Evolutionary conservation across 1,140 invertebrate genomes (phyloP), one percentile per base, ranked within the genome.

Genomic region (Calliopsis andreniformis): DNA sequence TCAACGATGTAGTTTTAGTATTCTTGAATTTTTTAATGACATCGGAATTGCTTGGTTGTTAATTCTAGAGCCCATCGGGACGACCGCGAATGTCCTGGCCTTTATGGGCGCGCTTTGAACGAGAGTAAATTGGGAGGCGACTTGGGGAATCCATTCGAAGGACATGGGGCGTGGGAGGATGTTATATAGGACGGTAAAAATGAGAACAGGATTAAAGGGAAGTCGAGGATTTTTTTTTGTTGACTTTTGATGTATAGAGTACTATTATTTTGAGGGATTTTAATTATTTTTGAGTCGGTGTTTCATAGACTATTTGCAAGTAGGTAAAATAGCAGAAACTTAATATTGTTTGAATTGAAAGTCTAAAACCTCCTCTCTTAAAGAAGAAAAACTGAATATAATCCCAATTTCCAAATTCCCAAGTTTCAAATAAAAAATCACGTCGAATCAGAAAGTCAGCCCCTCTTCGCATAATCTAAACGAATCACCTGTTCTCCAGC

Each of bases 11-110:
- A 20, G 20, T 28, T 72, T 32, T 39, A 5, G n/a, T 25, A 28
- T 42, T 64, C 70, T 42, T 53, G 59, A 53, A 72, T 72, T 64
- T 39, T 72, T 72, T 64, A 72, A 72, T 32, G 70, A 39, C 35
- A 16, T 14, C n/a, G 30, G 47, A 39, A 42, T 53, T 30, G 23
- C 59, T 32, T 25, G 18, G 45, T 32, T 72, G 32, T 72, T 72
- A 63, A 64, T 72, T 64, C 43, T 25, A n/a, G 14, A 3, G 18
- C 51, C 20, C 7, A n/a, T n/a, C 30, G 1, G 4, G 14, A 43
- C 30, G 39, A 20, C 30, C 35, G 30, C 4, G 20, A 56, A 35
- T 35, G 32, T 23, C 56, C 6, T 1, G 2, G 16, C 28, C 2
- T 32, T 70, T 10, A 42, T 10, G 32, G 32, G 0, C 4, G 3